Conservation (phyloP, 2,113 vertebrate genomes). For the Siniperca chuatsi region DNA sequence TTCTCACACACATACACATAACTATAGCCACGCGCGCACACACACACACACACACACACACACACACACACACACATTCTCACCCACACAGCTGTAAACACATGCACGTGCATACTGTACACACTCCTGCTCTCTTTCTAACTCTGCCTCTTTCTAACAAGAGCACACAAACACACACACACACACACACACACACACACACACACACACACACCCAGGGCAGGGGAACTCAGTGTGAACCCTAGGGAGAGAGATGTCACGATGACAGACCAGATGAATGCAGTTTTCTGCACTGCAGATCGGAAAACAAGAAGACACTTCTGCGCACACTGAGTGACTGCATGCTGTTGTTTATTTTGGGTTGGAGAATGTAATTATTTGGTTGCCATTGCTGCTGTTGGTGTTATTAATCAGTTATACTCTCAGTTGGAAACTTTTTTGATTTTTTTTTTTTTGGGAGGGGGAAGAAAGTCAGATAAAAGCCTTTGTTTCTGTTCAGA, state of each 20-base stretch:
- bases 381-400: constrained; percentile 46
- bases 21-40: not conserved
- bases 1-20: not conserved
- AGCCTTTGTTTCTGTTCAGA: constrained; percentile 30
- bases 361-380: constrained; percentile 58
- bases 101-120: not conserved
- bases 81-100: constrained; percentile 6
- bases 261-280: constrained; percentile 52
- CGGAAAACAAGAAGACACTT: constrained; percentile 59
- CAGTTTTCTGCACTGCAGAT: constrained; percentile 56
- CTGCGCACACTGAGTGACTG: constrained; percentile 26
- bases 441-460: not conserved
- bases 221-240: constrained; percentile 42
- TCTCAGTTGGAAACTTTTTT: constrained; percentile 58
- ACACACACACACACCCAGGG: constrained; percentile 3
- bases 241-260: constrained; percentile 49
- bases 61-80: not conserved
- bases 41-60: not conserved
- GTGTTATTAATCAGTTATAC: constrained; percentile 62
- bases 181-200: constrained; percentile 1
- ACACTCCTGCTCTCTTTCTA: not conserved
- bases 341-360: constrained; percentile 62
- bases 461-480: constrained; percentile 34
- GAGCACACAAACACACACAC: not conserved
- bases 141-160: constrained; percentile 10